Evolutionary conservation across 1,140 invertebrate genomes (phyloP).

Genomic region (Drosophila setifemur): DNA sequence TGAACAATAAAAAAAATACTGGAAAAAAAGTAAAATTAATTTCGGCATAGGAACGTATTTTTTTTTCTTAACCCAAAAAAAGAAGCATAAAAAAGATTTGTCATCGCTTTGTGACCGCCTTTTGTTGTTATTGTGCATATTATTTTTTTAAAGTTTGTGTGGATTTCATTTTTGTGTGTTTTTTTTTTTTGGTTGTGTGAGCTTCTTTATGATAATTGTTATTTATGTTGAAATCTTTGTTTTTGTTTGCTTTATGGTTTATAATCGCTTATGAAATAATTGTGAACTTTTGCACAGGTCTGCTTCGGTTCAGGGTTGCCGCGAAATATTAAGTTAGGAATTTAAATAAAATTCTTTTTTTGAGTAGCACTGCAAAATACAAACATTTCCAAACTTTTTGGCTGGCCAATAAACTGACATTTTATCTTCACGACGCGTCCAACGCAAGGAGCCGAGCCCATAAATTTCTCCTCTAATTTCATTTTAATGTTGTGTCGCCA

Average conservation of each 20-base stretch:
- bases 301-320: conserved; percentile 25
- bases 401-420: conserved; percentile 26
- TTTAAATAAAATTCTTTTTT: conserved; percentile 4
- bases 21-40: conserved; percentile 49
- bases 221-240: conserved; percentile 8
- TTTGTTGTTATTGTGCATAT: neutral
- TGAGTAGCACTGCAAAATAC: too few relatives aligned
- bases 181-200: neutral
- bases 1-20: conserved; percentile 20
- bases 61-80: neutral
- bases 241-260: conserved; percentile 3
- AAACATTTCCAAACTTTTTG: too few relatives aligned
- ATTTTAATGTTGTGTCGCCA: conserved; percentile 66
- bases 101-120: conserved; percentile 24
- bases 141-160: conserved; percentile 15
- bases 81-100: conserved; percentile 9
- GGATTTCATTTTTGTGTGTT: neutral
- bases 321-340: neutral
- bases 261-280: conserved; percentile 2
- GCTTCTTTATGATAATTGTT: conserved; percentile 31
- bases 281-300: conserved; percentile 20
- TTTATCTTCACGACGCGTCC: conserved; percentile 14
- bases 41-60: conserved; percentile 38
- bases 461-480: conserved; percentile 58
- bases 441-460: conserved; percentile 14